Evolutionary conservation across 2,113 vertebrate species (phyloP).

Genomic region (Pandion haliaetus): DNA sequence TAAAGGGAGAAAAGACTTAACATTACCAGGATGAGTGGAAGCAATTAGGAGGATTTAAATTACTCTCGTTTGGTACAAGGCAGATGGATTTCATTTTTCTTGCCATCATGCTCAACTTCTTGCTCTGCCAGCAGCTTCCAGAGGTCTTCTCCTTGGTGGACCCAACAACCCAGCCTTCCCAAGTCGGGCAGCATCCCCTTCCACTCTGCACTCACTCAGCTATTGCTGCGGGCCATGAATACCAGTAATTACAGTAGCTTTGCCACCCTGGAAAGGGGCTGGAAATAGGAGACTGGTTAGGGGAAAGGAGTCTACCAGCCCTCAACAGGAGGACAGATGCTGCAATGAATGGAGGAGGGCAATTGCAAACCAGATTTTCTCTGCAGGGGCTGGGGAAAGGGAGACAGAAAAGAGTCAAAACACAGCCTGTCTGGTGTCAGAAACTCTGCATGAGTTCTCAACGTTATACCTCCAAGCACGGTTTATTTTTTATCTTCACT

Average conservation of each 20-base stretch:
- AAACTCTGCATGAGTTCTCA: not conserved
- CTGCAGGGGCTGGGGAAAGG: not conserved
- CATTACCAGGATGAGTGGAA: constrained; percentile 46
- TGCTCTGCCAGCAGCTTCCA: not conserved
- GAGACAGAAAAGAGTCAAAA: not conserved
- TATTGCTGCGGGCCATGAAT: not conserved
- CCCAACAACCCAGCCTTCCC: not conserved
- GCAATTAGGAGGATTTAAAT: constrained; percentile 56
- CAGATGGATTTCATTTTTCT: constrained; percentile 7
- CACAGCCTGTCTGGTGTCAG: not conserved
- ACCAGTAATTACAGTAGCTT: not conserved
- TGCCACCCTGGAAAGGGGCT: not conserved
- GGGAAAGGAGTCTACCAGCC: not conserved
- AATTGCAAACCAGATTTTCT: not conserved
- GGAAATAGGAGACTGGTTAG: not conserved
- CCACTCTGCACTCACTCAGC: not conserved
- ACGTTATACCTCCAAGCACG: not conserved
- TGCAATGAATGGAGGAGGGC: not conserved
- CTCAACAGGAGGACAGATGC: not conserved
- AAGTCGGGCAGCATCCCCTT: not conserved
- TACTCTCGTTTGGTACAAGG: constrained; percentile 34
- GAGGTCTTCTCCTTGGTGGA: not conserved
- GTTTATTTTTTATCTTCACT: not conserved
- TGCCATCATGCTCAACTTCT: not conserved
- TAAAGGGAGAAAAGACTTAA: constrained; percentile 48